Conservation (phyloP, 2,113 vertebrate species). For the Microcebus ravelobensis region DNA sequence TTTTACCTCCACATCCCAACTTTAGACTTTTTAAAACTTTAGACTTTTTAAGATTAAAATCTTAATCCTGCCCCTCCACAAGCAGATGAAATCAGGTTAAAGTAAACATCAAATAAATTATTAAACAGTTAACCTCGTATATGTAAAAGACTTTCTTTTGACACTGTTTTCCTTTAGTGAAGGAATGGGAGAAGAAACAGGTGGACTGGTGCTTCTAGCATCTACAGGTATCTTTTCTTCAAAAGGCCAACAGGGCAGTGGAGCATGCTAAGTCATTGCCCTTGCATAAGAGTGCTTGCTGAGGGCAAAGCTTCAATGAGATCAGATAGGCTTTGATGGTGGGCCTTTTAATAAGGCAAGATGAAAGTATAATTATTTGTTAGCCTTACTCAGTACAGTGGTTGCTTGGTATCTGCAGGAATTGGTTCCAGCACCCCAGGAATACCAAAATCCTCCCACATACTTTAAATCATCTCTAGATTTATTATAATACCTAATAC, state of each 20-base stretch:
- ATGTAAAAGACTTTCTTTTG: neutral
- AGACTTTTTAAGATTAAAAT: neutral
- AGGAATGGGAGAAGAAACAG: neutral
- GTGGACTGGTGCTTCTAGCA: neutral
- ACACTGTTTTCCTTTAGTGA: neutral
- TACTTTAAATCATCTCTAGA: neutral
- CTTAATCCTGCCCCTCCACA: neutral
- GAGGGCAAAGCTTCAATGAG: neutral
- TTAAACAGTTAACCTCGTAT: neutral
- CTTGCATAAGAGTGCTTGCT: neutral
- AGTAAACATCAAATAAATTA: neutral
- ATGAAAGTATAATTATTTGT: neutral
- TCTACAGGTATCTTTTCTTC: neutral
- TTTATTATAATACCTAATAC: neutral
- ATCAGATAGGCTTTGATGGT: neutral
- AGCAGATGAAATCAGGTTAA: neutral
- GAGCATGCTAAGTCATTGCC: fast-evolving
- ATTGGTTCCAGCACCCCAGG: neutral
- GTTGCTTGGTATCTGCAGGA: neutral
- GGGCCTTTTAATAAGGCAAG: neutral
- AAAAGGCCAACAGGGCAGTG: neutral
- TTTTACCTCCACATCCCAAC: neutral
- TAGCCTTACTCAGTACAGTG: neutral
- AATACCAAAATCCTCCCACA: neutral
- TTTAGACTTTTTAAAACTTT: neutral